These are phyloP conservation scores for Mythimna albipuncta DNA, from an alignment of 2,888 invertebrate species.

Conservation along the genomic window DNA sequence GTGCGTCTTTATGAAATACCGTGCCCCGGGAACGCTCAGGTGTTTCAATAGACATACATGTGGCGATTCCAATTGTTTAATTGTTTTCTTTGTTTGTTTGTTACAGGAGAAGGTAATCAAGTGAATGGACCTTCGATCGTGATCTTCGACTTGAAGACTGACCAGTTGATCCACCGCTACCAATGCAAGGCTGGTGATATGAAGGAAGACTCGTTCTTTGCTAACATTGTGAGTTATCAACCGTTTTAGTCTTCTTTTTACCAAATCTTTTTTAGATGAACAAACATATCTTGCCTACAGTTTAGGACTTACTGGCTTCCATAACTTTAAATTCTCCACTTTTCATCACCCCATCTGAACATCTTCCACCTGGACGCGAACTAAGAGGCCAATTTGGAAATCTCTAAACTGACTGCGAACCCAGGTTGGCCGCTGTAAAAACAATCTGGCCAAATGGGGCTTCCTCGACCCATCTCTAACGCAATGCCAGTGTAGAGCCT, in stretches of 20 bases:
- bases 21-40: background rate
- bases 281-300: background rate
- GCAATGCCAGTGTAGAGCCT: no score
- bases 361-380: no score
- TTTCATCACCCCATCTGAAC: no score
- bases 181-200: conserved; percentile 92
- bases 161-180: conserved; percentile 93
- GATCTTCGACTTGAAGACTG: conserved; percentile 94
- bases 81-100: background rate
- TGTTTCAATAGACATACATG: background rate
- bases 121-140: conserved; percentile 92
- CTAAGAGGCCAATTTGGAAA: no score
- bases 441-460: no score
- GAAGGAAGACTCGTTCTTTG: conserved; percentile 95
- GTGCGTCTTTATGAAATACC: background rate
- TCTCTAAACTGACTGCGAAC: no score
- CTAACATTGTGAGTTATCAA: conserved; percentile 92
- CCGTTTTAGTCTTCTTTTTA: background rate
- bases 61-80: background rate
- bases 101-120: conserved; percentile 87
- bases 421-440: no score
- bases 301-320: background rate
- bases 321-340: background rate
- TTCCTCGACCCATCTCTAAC: no score
- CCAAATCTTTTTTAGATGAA: background rate